phyloP scores from a whole-genome alignment of 2,888 invertebrate genomes.

The Neoitamus cyanurus region DNA sequence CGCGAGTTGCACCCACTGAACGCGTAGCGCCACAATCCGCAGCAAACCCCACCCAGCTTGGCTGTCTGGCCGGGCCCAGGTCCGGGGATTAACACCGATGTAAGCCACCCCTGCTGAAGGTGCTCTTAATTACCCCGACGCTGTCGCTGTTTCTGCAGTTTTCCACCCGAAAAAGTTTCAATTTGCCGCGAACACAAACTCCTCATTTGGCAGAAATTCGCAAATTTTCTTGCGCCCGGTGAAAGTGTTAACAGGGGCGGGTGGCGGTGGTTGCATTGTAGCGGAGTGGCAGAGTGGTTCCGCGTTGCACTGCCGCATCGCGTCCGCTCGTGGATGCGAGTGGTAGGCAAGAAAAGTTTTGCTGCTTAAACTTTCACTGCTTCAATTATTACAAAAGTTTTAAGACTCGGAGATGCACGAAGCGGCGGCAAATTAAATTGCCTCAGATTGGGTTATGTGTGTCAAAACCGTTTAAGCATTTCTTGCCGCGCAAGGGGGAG shows the following conservation, averaged over 20 bases:
- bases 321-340: neutral
- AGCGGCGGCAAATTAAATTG: neutral
- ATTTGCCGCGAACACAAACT: neutral
- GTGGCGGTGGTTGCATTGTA: neutral
- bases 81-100: neutral
- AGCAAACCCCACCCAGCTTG: neutral
- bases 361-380: slow-evolving; percentile 31
- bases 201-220: slow-evolving; percentile 1
- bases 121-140: neutral
- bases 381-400: slow-evolving; percentile 30
- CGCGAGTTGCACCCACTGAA: neutral
- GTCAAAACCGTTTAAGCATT: slow-evolving; percentile 1
- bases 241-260: slow-evolving; percentile 9
- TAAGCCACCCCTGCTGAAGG: neutral
- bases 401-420: slow-evolving; percentile 16
- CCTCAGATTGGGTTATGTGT: neutral
- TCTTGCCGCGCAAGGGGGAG: neutral
- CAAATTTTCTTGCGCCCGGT: neutral
- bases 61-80: neutral
- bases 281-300: neutral
- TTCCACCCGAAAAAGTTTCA: neutral
- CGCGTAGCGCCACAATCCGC: neutral
- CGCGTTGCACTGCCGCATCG: neutral
- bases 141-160: neutral
- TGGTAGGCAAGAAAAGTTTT: neutral